Conservation (phyloP, 1,140 invertebrate genomes). For the Monomorium pharaonis region DNA sequence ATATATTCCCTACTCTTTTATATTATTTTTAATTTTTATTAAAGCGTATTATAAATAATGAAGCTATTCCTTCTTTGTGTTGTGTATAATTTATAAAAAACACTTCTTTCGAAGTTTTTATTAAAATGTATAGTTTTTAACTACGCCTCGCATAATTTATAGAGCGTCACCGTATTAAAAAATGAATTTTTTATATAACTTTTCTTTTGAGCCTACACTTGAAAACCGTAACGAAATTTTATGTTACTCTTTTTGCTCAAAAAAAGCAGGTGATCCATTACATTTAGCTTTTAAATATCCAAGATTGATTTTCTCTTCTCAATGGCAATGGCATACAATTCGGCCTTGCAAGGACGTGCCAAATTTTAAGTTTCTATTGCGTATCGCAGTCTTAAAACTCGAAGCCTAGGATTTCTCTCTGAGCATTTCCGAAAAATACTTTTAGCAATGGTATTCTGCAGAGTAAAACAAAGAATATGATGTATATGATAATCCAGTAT, state of each 20-base stretch:
- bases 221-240: not conserved
- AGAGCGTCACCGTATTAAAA: not conserved
- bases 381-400: not conserved
- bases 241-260: not conserved
- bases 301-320: conserved; percentile 1
- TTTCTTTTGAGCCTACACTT: not conserved
- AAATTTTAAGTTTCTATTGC: conserved; percentile 22
- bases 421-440: not conserved
- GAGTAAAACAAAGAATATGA: not conserved
- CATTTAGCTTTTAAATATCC: not conserved
- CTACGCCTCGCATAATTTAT: not conserved
- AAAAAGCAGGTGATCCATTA: not conserved
- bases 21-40: not conserved
- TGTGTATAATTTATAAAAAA: not conserved
- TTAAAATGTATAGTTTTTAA: not conserved
- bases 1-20: not conserved
- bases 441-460: not conserved
- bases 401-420: not conserved
- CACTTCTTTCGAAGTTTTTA: not conserved
- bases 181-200: not conserved
- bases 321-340: not conserved
- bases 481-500: not conserved
- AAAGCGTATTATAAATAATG: not conserved
- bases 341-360: conserved; percentile 11
- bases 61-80: too few species aligned